Conservation (phyloP, 23 tunicate genomes). For the Ascidia mentula region DNA sequence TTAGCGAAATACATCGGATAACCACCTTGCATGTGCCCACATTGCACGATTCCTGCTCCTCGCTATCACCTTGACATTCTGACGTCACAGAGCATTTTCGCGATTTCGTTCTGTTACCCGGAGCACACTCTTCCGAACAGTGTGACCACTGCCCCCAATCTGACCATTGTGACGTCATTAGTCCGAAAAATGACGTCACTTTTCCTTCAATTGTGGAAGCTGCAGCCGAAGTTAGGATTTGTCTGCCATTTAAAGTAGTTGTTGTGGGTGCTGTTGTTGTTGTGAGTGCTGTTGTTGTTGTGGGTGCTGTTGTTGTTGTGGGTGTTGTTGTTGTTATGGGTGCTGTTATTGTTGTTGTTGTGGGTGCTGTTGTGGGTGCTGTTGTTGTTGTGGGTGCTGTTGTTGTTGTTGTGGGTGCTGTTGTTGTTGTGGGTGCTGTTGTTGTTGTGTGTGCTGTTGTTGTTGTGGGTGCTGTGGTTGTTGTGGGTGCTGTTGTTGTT, state of each 20-base stretch:
- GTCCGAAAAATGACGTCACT: not conserved
- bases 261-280: too few relatives aligned
- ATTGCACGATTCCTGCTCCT: constrained; percentile 9
- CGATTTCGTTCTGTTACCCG: constrained; percentile 37
- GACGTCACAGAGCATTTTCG: constrained; percentile 28
- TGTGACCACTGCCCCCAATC: constrained; percentile 66
- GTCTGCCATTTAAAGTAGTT: too few relatives aligned
- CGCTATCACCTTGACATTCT: constrained; percentile 9
- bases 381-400: not conserved
- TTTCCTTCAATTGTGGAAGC: not conserved
- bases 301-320: not conserved
- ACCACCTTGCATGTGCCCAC: not conserved
- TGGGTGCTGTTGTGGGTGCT: not conserved
- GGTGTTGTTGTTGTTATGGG: not conserved
- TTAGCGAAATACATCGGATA: too few relatives aligned
- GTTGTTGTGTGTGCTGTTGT: too few relatives aligned
- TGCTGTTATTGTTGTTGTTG: too few relatives aligned
- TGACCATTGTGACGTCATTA: constrained; percentile 43
- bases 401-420: too few relatives aligned
- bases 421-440: too few relatives aligned
- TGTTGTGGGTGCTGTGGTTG: too few relatives aligned
- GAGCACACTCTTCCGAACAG: constrained; percentile 59
- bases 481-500: too few relatives aligned
- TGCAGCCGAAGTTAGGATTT: too few relatives aligned
- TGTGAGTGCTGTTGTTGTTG: not conserved